Base-by-base conservation (phyloP, 1,140 invertebrate species). In the Trichonephila clavipes region DNA sequence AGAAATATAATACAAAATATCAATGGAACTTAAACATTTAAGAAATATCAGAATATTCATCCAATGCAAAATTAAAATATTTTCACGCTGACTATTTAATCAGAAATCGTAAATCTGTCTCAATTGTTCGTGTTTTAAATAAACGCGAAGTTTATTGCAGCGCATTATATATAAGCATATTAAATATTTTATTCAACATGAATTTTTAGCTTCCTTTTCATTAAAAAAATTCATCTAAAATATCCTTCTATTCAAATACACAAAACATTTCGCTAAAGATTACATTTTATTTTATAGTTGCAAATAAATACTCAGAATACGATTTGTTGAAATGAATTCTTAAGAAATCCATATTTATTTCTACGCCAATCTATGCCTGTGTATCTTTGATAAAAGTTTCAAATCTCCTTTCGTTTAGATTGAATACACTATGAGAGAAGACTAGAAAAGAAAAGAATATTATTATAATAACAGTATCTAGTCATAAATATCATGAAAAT, bases 351-450 rank as follows among this genome's bases (percentile, higher is more conserved):
- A 72, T 72, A 83, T 28, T 21, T 44, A 24, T 72, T 1, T 34
- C 12, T 40, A 83, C 19, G 10, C 16, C 44, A 83, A 44, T 51
- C 81, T 51, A 21, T 24, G 40, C 81, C 81, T 83, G 81, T 58
- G n/a, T 51, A 44, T 21, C 44, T 58, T n/a, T 83, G 81, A 83
- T 83, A 83, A 83, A 83, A 83, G 10, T 83, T 58, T 44, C 81
- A n/a, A 51, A 28, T 24, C 28, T 72, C 24, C 4, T 24, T 34
- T 28, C 10, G 69, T 34, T 40, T 28, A 72, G n/a, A 12, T 72
- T 72, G 24, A 72, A 72, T 72, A 72, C 10, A 28, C 24, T 16
- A 34, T 72, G 69, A 2, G 69, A 2, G 21, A 64, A 64, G 4
- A 64, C 19, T 64, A 0, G 62, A 28, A 34, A 34, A 24, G 44